These are phyloP conservation scores for Aporophyla lueneburgensis DNA, from an alignment of 2,888 invertebrate species.

Conservation along the genomic window DNA sequence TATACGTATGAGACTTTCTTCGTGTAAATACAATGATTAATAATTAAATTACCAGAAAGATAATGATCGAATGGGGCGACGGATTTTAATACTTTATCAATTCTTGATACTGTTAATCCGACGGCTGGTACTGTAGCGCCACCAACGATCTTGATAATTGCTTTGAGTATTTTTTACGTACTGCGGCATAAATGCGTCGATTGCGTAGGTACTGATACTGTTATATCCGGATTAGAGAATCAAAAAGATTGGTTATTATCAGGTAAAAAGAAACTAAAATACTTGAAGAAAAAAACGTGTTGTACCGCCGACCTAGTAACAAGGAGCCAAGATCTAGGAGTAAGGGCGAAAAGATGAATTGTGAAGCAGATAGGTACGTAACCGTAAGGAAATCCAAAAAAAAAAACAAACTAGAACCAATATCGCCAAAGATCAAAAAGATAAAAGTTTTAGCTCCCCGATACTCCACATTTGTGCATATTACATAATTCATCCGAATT, in stretches of 20 bases:
- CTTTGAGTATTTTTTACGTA: neutral
- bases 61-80: constrained; percentile 14
- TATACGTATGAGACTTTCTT: constrained; percentile 2
- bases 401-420: neutral
- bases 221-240: neutral
- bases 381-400: neutral
- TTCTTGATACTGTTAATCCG: constrained; percentile 23
- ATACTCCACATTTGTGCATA: constrained; percentile 25
- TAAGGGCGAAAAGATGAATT: neutral
- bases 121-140: constrained; percentile 24
- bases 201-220: neutral
- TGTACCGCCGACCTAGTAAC: neutral
- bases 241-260: neutral
- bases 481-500: constrained; percentile 40
- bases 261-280: neutral
- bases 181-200: neutral
- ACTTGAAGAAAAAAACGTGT: neutral
- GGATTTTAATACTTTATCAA: constrained; percentile 27
- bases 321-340: no score
- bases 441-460: constrained; percentile 3
- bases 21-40: constrained; percentile 42
- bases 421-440: neutral
- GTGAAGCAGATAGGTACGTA: neutral
- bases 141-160: constrained; percentile 12
- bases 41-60: constrained; percentile 28